phyloP scores from a whole-genome alignment of 2,888 invertebrate species.

The Amorpha juglandis region DNA sequence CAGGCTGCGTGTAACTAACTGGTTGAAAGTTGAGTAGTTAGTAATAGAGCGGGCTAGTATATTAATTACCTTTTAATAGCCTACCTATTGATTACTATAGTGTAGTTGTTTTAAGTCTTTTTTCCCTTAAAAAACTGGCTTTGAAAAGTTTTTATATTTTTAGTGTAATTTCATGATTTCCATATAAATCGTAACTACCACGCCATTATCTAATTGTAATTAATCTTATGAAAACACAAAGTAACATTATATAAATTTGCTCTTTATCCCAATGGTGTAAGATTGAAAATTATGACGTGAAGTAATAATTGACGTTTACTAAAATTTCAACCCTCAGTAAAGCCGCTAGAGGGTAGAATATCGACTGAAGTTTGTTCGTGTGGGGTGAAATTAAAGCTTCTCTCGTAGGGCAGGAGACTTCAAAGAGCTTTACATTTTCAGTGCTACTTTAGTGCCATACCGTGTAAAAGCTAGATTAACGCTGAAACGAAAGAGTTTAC shows the following conservation, averaged over 20 bases:
- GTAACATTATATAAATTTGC: not conserved
- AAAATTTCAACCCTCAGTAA: conserved; percentile 10
- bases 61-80: no score
- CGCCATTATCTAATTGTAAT: not conserved
- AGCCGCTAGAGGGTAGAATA: conserved; percentile 1
- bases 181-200: not conserved
- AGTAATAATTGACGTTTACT: not conserved
- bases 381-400: not conserved
- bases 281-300: not conserved
- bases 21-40: no score
- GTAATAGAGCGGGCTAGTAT: no score
- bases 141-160: no score
- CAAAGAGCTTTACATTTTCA: conserved; percentile 11
- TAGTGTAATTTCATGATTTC: no score
- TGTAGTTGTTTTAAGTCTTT: no score
- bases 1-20: no score
- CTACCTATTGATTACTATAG: no score
- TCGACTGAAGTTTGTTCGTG: not conserved
- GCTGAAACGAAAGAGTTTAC: not conserved
- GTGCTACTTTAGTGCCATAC: conserved; percentile 11
- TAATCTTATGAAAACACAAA: not conserved
- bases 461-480: conserved; percentile 13
- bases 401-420: conserved; percentile 13
- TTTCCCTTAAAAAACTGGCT: no score
- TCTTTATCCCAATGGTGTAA: not conserved